phyloP scores from a whole-genome alignment of 2,888 invertebrate species.

The Polymixis flavicincta region DNA sequence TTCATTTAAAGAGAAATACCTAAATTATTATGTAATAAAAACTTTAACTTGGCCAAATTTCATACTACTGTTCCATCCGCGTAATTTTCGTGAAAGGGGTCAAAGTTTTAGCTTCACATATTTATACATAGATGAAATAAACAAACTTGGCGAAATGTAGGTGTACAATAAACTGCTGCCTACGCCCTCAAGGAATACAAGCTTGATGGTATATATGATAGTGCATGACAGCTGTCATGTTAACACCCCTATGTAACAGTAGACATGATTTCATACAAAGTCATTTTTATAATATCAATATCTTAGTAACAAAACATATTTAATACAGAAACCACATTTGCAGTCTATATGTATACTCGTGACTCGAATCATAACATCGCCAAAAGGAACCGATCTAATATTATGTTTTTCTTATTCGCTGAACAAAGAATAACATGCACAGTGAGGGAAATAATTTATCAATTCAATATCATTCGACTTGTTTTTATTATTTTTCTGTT shows the following conservation, averaged over 20 bases:
- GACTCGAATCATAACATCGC: constrained; percentile 45
- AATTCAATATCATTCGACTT: constrained; percentile 41
- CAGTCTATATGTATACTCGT: constrained; percentile 22
- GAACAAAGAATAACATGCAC: constrained; percentile 53
- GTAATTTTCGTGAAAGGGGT: too few relatives aligned
- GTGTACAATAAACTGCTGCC: too few relatives aligned
- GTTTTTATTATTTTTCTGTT: constrained; percentile 42
- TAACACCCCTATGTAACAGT: not conserved
- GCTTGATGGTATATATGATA: not conserved
- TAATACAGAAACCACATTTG: constrained; percentile 20
- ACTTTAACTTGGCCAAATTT: too few relatives aligned
- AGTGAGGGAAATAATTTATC: constrained; percentile 41
- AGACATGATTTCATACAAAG: not conserved
- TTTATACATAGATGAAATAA: too few relatives aligned
- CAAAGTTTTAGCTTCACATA: too few relatives aligned
- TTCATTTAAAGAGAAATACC: too few relatives aligned
- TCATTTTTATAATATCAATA: constrained; percentile 11
- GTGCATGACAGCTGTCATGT: not conserved
- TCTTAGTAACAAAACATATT: constrained; percentile 16
- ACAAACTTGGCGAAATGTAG: too few relatives aligned
- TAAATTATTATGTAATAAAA: too few relatives aligned
- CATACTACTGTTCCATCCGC: too few relatives aligned
- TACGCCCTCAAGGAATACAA: not conserved
- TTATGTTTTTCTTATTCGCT: constrained; percentile 57
- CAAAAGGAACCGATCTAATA: constrained; percentile 49